Conservation (phyloP, 2,888 invertebrate species). For the Andrena chrysosceles region DNA sequence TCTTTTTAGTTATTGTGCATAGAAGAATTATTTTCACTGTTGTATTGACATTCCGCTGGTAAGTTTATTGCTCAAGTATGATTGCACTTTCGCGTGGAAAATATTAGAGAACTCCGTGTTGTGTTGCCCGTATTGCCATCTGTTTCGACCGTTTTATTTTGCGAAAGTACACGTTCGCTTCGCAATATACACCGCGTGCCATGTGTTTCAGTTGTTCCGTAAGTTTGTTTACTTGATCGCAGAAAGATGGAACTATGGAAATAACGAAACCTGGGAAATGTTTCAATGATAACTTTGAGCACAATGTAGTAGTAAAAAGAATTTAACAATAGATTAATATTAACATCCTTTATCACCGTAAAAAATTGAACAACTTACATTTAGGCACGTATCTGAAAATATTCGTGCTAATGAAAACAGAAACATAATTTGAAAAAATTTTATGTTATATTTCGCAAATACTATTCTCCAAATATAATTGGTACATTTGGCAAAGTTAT, state of each 20-base stretch:
- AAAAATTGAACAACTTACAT: too few relatives aligned
- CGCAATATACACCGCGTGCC: background rate
- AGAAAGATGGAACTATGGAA: background rate
- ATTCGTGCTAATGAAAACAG: too few relatives aligned
- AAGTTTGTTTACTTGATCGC: constrained; percentile 9
- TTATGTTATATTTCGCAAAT: background rate
- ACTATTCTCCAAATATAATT: background rate
- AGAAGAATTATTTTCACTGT: background rate
- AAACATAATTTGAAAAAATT: too few relatives aligned
- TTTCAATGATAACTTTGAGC: background rate
- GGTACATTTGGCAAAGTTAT: background rate
- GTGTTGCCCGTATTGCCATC: background rate
- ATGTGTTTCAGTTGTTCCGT: background rate
- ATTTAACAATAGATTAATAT: background rate
- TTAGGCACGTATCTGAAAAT: too few relatives aligned
- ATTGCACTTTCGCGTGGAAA: background rate
- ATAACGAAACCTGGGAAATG: background rate
- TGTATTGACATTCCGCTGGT: background rate
- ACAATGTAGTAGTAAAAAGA: too few relatives aligned
- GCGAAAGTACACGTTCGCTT: constrained; percentile 3
- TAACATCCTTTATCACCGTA: background rate
- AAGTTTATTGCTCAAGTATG: background rate
- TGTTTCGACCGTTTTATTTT: constrained; percentile 5
- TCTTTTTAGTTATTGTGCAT: background rate
- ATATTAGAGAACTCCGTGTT: background rate